phyloP scores from a whole-genome alignment of 2,888 invertebrate genomes.

The Campoplex capitator region DNA sequence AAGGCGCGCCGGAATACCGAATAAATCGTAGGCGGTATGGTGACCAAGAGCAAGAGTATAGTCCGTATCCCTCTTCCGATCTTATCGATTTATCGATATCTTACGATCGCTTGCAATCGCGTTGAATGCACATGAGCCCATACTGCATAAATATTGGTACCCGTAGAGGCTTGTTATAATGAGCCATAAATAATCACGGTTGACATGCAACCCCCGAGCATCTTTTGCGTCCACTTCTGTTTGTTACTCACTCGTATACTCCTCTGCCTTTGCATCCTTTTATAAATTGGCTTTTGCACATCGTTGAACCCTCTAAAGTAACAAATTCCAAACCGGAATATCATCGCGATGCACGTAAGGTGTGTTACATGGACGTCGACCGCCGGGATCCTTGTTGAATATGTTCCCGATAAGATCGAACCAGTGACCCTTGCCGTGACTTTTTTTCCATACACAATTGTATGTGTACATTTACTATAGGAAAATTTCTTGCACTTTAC shows the following conservation, averaged over 20 bases:
- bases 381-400: conserved; percentile 40
- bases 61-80: conserved; percentile 76
- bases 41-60: conserved; percentile 69
- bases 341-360: conserved; percentile 26
- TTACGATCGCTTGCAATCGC: conserved; percentile 68
- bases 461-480: neutral
- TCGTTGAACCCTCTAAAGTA: conserved; percentile 25
- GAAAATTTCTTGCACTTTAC: neutral
- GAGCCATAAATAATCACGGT: conserved; percentile 81
- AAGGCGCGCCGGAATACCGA: conserved; percentile 9
- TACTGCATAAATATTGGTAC: neutral
- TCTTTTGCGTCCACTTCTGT: conserved; percentile 45
- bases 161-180: conserved; percentile 77
- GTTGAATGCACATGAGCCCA: conserved; percentile 51
- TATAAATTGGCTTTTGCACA: conserved; percentile 34
- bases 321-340: conserved; percentile 56
- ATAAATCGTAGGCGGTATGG: conserved; percentile 68
- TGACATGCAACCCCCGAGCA: conserved; percentile 71
- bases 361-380: conserved; percentile 38
- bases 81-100: conserved; percentile 76
- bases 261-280: conserved; percentile 17
- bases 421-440: conserved; percentile 46
- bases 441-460: conserved; percentile 19
- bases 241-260: conserved; percentile 14
- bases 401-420: conserved; percentile 59